Evolutionary conservation across 2,113 vertebrate species (phyloP).

Genomic region (Beaufortia kweichowensis): DNA sequence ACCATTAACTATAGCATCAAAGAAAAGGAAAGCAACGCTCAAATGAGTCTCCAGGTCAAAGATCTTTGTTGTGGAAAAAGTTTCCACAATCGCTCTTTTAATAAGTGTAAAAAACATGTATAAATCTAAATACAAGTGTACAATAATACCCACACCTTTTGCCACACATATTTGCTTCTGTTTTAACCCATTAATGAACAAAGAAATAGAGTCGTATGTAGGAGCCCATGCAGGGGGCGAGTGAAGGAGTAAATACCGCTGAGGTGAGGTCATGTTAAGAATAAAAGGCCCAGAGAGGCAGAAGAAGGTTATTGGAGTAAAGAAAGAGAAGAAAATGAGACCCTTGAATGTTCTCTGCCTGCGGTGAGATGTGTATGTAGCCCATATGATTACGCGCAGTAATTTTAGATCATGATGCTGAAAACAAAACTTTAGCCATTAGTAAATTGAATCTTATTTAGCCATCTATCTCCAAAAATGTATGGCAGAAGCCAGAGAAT

Average conservation of each 20-base stretch:
- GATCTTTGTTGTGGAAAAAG: neutral
- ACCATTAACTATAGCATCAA: too few species aligned
- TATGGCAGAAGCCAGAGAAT: too few species aligned
- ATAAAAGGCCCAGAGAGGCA: neutral
- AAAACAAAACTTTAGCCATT: neutral
- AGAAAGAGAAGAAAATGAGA: conserved; percentile 8
- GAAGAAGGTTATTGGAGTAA: neutral
- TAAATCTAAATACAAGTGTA: too few species aligned
- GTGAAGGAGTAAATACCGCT: conserved; percentile 7
- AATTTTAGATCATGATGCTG: neutral
- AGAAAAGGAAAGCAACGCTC: too few species aligned
- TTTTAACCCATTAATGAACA: conserved; percentile 25
- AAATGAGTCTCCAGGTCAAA: too few species aligned
- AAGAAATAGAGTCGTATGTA: conserved; percentile 24
- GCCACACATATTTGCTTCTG: conserved; percentile 6
- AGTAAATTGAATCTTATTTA: too few species aligned
- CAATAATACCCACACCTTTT: neutral
- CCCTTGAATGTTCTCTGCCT: neutral
- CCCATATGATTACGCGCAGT: too few species aligned
- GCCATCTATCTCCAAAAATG: too few species aligned
- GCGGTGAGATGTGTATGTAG: too few species aligned
- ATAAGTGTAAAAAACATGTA: too few species aligned
- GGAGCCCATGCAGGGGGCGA: neutral
- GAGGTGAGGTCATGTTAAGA: conserved; percentile 42
- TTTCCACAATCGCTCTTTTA: neutral